Base-by-base conservation (phyloP, 2,888 invertebrate species). In the Osmoderma eremita region DNA sequence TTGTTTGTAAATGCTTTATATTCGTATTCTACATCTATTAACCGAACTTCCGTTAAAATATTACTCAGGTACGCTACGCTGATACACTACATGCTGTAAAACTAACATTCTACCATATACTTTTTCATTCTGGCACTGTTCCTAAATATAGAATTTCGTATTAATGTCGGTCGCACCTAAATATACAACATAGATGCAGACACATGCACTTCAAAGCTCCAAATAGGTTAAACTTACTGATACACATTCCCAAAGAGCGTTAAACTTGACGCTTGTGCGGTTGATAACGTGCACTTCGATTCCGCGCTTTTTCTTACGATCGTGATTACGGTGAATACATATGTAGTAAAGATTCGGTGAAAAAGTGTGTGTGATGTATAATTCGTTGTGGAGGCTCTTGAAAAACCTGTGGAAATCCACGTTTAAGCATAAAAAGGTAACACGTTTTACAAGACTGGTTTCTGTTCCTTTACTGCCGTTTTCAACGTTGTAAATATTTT, bases 131-230 rank as follows among this genome's bases (percentile, higher is more conserved):
- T 61, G 30, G 15, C 30, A 45, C n/a, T 4, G 36, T 42, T 61
- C 45, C 58, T 61, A 61, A 61, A 61, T 61, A 45, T 61, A 61
- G 45, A 61, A 61, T 61, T 61, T 45, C 30, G 58, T 61, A 61
- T 61, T 61, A 61, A 61, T 61, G 45, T 61, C 58, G 45, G 45
- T 45, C 45, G 58, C 45, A 61, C 42, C 58, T 61, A 61, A 45
- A 45, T 53, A 53, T 53, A 53, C 53, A n/a, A n/a, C n/a, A 30
- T 30, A 30, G 30, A 38, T 53, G 53, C 53, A 53, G 53, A 22
- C 53, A 53, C 38, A 53, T 53, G 53, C 24, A 30, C 58, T 61
- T 61, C 30, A 61, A 61, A 61, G 30, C 48, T 61, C 30, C 45
- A 61, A 61, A 61, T 45, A 61, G 58, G 58, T 61, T 61, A 61